A percentile compares a stretch with the other conserved stretches of the same genome.
phyloP scores from a whole-genome alignment of 2,113 vertebrate genomes.

The Anser cygnoides region DNA sequence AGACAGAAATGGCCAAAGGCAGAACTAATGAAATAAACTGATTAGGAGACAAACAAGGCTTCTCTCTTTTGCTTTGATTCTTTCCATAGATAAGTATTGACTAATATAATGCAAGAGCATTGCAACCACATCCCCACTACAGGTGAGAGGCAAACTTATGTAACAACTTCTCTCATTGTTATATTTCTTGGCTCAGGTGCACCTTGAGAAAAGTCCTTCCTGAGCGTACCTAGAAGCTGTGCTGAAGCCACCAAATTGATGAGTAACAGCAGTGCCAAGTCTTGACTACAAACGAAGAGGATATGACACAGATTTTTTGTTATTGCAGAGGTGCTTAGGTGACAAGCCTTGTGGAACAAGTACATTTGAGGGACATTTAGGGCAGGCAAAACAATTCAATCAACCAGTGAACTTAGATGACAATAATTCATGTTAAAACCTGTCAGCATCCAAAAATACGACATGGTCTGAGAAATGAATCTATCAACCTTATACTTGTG shows the following conservation, averaged over 20 bases:
- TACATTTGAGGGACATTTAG: constrained; percentile 41
- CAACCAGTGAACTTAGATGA: constrained; percentile 16
- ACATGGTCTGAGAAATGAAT: constrained; percentile 7
- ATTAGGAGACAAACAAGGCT: not conserved
- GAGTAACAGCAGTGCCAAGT: constrained; percentile 27
- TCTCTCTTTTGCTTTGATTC: not conserved
- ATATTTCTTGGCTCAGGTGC: not conserved
- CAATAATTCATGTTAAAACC: constrained; percentile 41
- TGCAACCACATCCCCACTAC: not conserved
- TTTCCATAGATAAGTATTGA: constrained; percentile 14
- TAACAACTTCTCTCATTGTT: not conserved
- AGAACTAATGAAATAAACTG: not conserved
- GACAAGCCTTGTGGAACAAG: constrained; percentile 55
- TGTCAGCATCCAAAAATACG: constrained; percentile 25
- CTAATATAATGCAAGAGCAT: not conserved
- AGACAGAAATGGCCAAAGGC: constrained; percentile 33
- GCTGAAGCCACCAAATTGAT: constrained; percentile 42
- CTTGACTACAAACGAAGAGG: not conserved
- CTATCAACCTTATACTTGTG: not conserved
- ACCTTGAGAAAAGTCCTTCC: constrained; percentile 35
- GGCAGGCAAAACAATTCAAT: constrained; percentile 26
- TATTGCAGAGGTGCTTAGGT: constrained; percentile 34
- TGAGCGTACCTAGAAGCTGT: not conserved
- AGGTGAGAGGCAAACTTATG: not conserved
- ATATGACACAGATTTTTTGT: constrained; percentile 25